Conservation (phyloP, 2,888 invertebrate species). For the Eupithecia subumbrata region DNA sequence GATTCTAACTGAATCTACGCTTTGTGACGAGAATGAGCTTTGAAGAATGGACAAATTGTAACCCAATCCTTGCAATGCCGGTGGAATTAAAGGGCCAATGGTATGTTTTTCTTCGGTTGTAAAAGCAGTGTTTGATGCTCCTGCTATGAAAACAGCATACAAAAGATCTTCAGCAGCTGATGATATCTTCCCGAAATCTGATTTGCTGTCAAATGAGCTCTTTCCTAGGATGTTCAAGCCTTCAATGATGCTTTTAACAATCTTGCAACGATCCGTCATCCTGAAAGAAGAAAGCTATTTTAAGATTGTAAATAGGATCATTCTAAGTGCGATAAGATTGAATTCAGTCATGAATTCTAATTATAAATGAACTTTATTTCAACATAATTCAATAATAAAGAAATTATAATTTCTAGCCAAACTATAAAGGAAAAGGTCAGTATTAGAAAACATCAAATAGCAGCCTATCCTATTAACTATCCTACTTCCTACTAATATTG, state of each 20-base stretch:
- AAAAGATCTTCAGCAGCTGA: constrained; percentile 22
- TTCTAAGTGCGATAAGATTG: too few species aligned
- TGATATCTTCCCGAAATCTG: constrained; percentile 12
- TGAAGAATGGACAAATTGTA: constrained; percentile 15
- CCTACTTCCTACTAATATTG: too few species aligned
- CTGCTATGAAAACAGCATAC: constrained; percentile 19
- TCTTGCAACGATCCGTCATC: constrained; percentile 12
- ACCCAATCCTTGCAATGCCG: constrained; percentile 18
- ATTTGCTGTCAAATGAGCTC: not conserved
- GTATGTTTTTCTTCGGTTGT: constrained; percentile 7
- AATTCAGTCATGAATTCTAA: too few species aligned
- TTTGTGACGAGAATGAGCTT: constrained; percentile 15
- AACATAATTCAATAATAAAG: too few species aligned
- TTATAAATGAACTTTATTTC: too few species aligned
- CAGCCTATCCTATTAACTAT: too few species aligned
- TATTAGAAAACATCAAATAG: too few species aligned
- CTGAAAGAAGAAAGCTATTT: not conserved
- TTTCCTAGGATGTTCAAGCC: constrained; percentile 6
- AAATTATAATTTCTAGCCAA: too few species aligned
- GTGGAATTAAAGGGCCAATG: constrained; percentile 20
- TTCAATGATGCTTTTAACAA: constrained; percentile 8
- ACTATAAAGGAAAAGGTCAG: too few species aligned
- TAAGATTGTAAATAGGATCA: not conserved
- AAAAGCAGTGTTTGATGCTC: constrained; percentile 12
- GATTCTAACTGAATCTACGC: constrained; percentile 20